Evolutionary conservation across 2,888 invertebrate species (phyloP), one percentile per base, ranked within the genome.

Genomic region (Oscheius sp.): DNA sequence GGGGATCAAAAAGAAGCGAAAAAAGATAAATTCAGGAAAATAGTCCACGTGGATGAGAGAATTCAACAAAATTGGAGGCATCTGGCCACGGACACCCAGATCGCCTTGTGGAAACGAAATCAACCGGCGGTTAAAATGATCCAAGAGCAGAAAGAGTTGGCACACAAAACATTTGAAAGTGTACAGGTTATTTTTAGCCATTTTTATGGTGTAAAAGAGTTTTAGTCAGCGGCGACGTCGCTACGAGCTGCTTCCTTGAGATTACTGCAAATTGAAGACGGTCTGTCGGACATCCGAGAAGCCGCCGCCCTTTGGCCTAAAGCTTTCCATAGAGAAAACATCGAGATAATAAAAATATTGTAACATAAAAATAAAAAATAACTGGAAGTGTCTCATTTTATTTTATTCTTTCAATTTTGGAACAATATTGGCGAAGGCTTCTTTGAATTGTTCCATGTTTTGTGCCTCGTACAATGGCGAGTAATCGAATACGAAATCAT

Each of bases 1-100:
- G 13, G n/a, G 21, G 45, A 12, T 45, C 49, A 5, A 23, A 25
- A 55, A 25, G 25, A 55, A 2, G 55, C 18, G 21, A 6, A 9
- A 2, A 55, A 21, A 43, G 61, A 18, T 41, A 41, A n/a, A 25
- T 21, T 55, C 71, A 71, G 71, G 46, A 63, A 52, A 43, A n/a
- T 27, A 13, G 52, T 63, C 5, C 71, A 71, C 52, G 52, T 71
- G 2, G 71, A 71, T 21, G 71, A 71, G 29, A 25, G 53, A 7
- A 41, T 71, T 25, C 49, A 46, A 18, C 61, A 71, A 35, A 41
- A 46, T 12, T 71, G 71, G 71, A 53, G 21, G 29, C 53, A 59
- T 46, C 61, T 71, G 1, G 49, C 43, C 1, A 13, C 63, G n/a
- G 61, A 71, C n/a, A 56, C 52, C 12, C 41, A 49, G 6, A 61